phyloP scores from a whole-genome alignment of 2,888 invertebrate genomes.

The Scaeva pyrastri region DNA sequence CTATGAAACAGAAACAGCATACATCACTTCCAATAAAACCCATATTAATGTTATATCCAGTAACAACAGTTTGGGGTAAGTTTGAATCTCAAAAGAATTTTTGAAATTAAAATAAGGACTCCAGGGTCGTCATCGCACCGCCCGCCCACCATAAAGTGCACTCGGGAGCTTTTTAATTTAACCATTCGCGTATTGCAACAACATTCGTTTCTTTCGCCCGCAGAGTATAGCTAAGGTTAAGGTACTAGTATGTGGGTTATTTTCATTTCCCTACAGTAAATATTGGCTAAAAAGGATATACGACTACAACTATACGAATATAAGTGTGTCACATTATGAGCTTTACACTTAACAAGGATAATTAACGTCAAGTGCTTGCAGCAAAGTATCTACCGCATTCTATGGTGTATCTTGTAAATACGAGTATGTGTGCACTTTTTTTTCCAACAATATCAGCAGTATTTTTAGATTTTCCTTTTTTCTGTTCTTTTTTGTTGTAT shows the following conservation, averaged over 20 bases:
- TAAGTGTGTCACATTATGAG: constrained; percentile 73
- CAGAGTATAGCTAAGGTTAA: too few species aligned
- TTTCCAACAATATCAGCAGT: constrained; percentile 23
- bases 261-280: constrained; percentile 72
- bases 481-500: too few species aligned
- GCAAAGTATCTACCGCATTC: constrained; percentile 50
- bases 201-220: neutral
- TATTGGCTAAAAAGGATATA: constrained; percentile 73
- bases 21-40: neutral
- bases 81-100: neutral
- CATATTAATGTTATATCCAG: neutral
- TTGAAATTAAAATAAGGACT: neutral
- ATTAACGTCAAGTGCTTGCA: constrained; percentile 72
- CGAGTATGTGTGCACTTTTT: constrained; percentile 7
- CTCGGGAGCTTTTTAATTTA: neutral
- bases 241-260: too few species aligned
- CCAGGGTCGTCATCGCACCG: too few species aligned
- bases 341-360: constrained; percentile 73
- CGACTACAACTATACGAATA: too few species aligned
- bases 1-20: neutral
- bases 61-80: too few species aligned
- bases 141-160: too few species aligned
- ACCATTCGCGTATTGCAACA: too few species aligned
- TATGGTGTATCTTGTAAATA: too few species aligned
- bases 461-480: too few species aligned